Conservation (phyloP, 2,113 vertebrate genomes). For the Pleuronectes platessa region DNA sequence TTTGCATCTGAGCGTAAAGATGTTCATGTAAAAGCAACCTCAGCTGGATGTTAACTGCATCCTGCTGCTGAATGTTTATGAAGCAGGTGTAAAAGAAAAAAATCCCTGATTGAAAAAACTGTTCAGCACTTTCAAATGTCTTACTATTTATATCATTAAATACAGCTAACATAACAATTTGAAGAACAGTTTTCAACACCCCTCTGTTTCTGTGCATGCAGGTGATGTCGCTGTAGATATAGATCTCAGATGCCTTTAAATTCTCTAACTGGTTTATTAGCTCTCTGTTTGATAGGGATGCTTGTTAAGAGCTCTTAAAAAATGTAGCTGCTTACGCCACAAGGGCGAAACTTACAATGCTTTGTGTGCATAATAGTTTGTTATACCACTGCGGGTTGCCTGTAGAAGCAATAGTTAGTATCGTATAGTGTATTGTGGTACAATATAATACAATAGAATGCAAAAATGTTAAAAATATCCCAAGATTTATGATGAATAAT, state of each 20-base stretch:
- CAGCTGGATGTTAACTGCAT: background rate
- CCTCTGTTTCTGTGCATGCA: background rate
- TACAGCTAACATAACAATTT: no score
- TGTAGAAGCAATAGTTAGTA: background rate
- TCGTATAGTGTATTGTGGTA: background rate
- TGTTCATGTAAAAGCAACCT: background rate
- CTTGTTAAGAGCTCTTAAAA: conserved; percentile 36
- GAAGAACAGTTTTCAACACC: background rate
- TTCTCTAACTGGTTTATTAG: conserved; percentile 8
- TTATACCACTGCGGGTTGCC: conserved; percentile 2
- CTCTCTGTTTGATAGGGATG: conserved; percentile 32
- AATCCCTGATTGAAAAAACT: no score
- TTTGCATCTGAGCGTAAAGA: background rate
- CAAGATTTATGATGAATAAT: background rate
- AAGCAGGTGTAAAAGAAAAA: no score
- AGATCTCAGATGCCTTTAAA: conserved; percentile 9
- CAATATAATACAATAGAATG: background rate
- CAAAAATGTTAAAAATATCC: background rate
- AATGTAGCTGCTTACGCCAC: conserved; percentile 1
- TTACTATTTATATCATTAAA: no score
- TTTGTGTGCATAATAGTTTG: conserved; percentile 1
- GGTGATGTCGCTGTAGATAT: conserved; percentile 3
- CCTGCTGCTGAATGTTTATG: background rate
- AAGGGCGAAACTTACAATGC: conserved; percentile 7
- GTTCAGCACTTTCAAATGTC: no score